phyloP scores from a whole-genome alignment of 1,140 invertebrate species.

The Atta texana region DNA sequence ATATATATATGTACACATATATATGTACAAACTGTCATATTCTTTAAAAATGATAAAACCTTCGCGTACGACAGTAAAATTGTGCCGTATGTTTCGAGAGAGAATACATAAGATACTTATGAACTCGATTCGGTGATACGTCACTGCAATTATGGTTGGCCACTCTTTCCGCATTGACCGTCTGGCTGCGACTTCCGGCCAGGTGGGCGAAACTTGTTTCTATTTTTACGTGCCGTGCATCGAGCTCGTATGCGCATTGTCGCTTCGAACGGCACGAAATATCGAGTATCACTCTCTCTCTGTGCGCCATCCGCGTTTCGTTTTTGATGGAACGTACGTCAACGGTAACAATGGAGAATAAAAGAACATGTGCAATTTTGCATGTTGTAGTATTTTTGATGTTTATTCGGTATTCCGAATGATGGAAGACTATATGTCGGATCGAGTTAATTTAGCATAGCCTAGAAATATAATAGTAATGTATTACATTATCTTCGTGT shows the following conservation, averaged over 20 bases:
- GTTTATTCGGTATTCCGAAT: conserved; percentile 46
- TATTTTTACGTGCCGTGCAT: conserved; percentile 59
- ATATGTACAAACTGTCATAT: neutral
- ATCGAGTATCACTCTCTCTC: conserved; percentile 48
- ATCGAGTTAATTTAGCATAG: conserved; percentile 47
- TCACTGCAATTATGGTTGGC: conserved; percentile 64
- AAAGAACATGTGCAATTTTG: conserved; percentile 36
- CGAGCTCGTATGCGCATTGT: conserved; percentile 45
- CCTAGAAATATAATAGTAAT: conserved; percentile 24
- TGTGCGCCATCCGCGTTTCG: conserved; percentile 36
- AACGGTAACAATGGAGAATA: conserved; percentile 33
- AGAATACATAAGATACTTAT: conserved; percentile 14
- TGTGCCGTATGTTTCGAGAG: neutral
- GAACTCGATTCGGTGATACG: conserved; percentile 45
- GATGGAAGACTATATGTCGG: conserved; percentile 30
- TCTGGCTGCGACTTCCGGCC: conserved; percentile 63
- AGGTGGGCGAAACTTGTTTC: conserved; percentile 56
- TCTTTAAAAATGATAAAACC: neutral
- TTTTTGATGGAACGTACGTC: conserved; percentile 50
- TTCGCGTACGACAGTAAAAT: neutral
- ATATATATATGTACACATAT: too few relatives aligned
- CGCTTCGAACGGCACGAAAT: conserved; percentile 51
- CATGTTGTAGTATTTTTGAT: conserved; percentile 28
- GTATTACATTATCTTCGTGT: conserved; percentile 3
- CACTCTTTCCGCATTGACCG: conserved; percentile 46